A percentile compares a stretch with the other conserved stretches of the same genome.
phyloP scores from a whole-genome alignment of 2,888 invertebrate species.

The Agrotis puta region DNA sequence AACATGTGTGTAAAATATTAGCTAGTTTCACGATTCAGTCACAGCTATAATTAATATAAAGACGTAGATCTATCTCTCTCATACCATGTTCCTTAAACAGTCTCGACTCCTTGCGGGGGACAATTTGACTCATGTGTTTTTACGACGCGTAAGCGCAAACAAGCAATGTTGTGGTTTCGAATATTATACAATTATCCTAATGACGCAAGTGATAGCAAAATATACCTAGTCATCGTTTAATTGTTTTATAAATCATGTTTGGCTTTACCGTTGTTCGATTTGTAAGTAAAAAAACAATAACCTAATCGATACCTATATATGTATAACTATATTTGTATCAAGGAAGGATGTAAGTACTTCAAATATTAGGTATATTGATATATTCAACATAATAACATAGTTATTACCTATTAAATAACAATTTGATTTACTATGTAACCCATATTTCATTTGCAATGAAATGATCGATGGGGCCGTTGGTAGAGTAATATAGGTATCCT shows the following conservation, averaged over 20 bases:
- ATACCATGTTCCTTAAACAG: conserved; percentile 46
- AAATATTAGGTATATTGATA: too few species aligned
- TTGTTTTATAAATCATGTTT: conserved; percentile 27
- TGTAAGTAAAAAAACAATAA: conserved; percentile 10
- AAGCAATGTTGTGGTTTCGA: conserved; percentile 44
- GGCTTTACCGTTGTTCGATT: conserved; percentile 7
- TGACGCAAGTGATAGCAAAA: conserved; percentile 45
- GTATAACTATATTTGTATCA: background rate
- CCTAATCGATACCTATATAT: too few species aligned
- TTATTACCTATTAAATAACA: background rate
- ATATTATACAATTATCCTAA: conserved; percentile 44
- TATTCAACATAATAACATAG: too few species aligned
- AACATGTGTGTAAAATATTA: conserved; percentile 9
- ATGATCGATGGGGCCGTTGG: background rate
- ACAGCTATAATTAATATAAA: conserved; percentile 4
- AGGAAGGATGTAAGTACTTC: background rate
- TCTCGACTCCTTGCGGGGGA: conserved; percentile 68
- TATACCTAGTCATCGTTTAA: conserved; percentile 26
- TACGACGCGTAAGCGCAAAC: conserved; percentile 30
- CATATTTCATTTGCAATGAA: background rate
- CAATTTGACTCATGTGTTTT: conserved; percentile 62
- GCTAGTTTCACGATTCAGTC: conserved; percentile 1
- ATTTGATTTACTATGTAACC: background rate
- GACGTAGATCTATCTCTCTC: background rate
- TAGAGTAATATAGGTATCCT: background rate